Conservation (phyloP, 2,113 vertebrate genomes). For the Thermophis baileyi region DNA sequence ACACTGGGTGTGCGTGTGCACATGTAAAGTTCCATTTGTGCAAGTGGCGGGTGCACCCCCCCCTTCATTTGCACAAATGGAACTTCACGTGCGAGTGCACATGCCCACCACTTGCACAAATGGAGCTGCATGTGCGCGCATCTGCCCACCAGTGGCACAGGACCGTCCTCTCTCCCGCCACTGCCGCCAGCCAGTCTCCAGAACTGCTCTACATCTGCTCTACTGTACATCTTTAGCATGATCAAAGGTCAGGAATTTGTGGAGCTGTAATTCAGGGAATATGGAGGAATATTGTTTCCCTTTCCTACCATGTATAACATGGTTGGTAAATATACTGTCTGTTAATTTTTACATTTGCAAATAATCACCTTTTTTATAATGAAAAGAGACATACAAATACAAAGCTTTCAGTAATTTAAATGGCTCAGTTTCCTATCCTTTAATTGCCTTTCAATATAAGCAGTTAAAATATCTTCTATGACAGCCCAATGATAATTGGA, state of each 20-base stretch:
- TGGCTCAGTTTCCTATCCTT: background rate
- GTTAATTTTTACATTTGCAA: background rate
- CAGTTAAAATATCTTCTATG: background rate
- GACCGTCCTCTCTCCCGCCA: background rate
- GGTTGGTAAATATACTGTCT: background rate
- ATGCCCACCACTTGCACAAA: background rate
- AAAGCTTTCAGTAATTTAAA: background rate
- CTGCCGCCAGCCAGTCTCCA: background rate
- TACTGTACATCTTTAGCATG: background rate
- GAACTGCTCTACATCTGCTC: background rate
- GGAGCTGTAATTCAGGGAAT: background rate
- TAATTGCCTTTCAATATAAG: background rate
- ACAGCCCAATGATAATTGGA: background rate
- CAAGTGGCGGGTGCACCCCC: background rate
- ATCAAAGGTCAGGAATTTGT: background rate
- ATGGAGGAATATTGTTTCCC: background rate
- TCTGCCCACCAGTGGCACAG: background rate
- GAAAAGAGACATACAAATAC: background rate
- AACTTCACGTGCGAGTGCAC: background rate
- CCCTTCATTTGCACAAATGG: background rate
- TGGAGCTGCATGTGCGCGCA: accelerated
- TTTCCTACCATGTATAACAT: background rate
- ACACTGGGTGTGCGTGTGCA: accelerated
- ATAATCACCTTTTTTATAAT: background rate
- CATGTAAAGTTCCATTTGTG: background rate